Evolutionary conservation across 1,140 invertebrate species (phyloP).

Genomic region (Scaptomyza hsui): DNA sequence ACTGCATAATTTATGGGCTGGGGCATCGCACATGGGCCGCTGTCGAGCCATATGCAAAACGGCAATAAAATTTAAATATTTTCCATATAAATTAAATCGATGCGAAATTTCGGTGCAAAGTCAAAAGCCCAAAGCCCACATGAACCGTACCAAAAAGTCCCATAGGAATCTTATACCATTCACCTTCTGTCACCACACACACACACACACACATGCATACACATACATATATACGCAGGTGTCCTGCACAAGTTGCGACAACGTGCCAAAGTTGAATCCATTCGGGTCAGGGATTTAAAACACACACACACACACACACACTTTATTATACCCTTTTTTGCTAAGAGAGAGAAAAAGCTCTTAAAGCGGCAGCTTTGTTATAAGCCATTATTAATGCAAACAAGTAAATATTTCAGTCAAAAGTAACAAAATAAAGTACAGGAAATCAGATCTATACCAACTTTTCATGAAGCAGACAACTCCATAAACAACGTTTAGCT

Average conservation of each 20-base stretch:
- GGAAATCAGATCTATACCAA: too few species aligned
- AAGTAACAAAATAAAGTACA: too few species aligned
- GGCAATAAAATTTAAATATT: constrained; percentile 83
- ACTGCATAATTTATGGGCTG: constrained; percentile 68
- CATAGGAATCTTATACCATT: constrained; percentile 9
- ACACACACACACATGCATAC: constrained; percentile 41
- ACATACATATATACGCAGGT: constrained; percentile 1
- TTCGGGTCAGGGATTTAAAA: background rate
- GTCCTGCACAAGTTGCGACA: background rate
- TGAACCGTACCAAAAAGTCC: constrained; percentile 7
- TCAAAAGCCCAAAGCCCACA: constrained; percentile 25
- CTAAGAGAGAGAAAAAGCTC: too few species aligned
- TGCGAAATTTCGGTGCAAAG: constrained; percentile 73
- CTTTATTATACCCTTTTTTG: background rate
- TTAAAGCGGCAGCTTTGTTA: too few species aligned
- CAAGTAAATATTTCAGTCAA: too few species aligned
- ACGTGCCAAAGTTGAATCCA: background rate
- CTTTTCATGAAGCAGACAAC: too few species aligned
- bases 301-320: background rate
- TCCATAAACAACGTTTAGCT: too few species aligned
- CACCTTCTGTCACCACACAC: constrained; percentile 2
- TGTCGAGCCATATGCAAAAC: constrained; percentile 69
- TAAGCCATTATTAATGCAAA: too few species aligned
- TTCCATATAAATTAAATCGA: constrained; percentile 82
- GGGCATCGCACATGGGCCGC: constrained; percentile 38